These are phyloP conservation scores for Cybosia mesomella DNA, from an alignment of 2,888 invertebrate genomes.

Conservation along the genomic window DNA sequence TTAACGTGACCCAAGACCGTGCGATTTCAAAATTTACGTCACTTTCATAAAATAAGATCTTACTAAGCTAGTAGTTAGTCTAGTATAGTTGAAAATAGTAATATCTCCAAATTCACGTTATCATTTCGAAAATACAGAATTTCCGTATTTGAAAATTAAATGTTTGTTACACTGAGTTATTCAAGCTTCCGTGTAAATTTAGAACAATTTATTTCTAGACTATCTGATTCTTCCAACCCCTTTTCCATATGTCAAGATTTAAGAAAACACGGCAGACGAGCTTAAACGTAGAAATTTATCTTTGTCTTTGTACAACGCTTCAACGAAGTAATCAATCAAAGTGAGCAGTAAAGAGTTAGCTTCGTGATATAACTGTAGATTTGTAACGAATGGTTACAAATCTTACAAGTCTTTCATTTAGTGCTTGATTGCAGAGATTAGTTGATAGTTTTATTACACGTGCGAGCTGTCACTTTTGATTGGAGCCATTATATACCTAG, in stretches of 20 bases:
- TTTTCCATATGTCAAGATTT: constrained; percentile 22
- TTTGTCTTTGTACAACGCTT: constrained; percentile 11
- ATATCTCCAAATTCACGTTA: background rate
- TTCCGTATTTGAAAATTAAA: background rate
- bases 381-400: too few relatives aligned
- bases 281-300: constrained; percentile 16
- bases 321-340: constrained; percentile 8
- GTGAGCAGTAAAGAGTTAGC: background rate
- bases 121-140: background rate
- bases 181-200: constrained; percentile 14
- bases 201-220: constrained; percentile 12
- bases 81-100: too few relatives aligned
- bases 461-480: too few relatives aligned
- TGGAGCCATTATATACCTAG: too few relatives aligned
- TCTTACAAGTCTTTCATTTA: too few relatives aligned
- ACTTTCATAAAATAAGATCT: too few relatives aligned
- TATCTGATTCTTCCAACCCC: constrained; percentile 18
- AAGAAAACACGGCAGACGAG: background rate
- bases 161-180: constrained; percentile 3
- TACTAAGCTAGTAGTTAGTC: too few relatives aligned
- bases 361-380: too few relatives aligned
- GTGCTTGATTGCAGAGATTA: background rate
- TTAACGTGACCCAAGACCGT: too few relatives aligned
- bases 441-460: background rate
- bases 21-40: too few relatives aligned